These are phyloP conservation scores for Pangasius djambal DNA, from an alignment of 2,797 vertebrate species.

Conservation along the genomic window DNA sequence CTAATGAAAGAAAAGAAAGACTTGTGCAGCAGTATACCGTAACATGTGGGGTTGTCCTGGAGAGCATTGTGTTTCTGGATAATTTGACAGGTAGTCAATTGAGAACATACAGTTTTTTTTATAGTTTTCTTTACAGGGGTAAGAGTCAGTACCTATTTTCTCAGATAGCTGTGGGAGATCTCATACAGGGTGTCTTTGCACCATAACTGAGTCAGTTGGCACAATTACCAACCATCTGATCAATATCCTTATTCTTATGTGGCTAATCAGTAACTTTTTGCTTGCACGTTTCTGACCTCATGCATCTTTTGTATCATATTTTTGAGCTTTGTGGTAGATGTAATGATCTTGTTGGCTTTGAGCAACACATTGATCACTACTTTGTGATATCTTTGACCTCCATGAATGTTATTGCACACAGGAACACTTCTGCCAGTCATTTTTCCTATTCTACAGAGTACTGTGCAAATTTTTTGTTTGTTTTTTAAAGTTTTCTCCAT, in stretches of 20 bases:
- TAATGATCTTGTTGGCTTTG: not conserved
- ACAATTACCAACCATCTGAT: conserved; percentile 4
- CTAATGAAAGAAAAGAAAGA: not conserved
- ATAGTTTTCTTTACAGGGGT: conserved; percentile 2
- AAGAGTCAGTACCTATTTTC: not conserved
- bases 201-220: not conserved
- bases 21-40: not conserved
- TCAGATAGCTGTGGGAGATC: not conserved
- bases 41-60: not conserved
- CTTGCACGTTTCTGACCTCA: not conserved
- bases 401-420: not conserved
- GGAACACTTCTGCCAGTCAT: not conserved
- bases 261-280: not conserved
- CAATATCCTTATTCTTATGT: conserved; percentile 9
- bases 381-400: not conserved
- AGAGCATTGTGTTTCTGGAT: not conserved
- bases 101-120: conserved; percentile 14
- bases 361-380: not conserved
- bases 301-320: conserved; percentile 4
- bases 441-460: not conserved
- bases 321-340: not conserved
- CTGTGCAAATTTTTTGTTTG: not conserved
- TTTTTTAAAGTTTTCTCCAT: not conserved
- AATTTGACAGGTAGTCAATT: not conserved
- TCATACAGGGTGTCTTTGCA: not conserved